Percentiles rank a stretch among this genome's conserved stretches.
phyloP scores from a whole-genome alignment of 1,140 invertebrate genomes.

The Mycetomoellerius zeteki region DNA sequence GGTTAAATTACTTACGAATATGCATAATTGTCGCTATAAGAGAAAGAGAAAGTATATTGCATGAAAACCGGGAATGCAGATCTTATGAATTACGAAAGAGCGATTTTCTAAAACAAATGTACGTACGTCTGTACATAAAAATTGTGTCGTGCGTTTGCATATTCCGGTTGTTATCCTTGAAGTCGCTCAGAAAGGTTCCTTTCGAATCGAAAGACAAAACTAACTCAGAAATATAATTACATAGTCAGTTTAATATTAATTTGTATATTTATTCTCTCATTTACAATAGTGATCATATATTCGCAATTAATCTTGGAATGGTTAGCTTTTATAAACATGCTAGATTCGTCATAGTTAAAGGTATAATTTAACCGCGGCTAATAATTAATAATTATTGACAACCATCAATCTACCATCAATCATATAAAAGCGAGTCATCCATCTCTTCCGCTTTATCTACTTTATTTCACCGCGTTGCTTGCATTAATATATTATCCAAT shows the following conservation, averaged over 20 bases:
- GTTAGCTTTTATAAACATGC: not conserved
- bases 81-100: conserved; percentile 60
- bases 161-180: conserved; percentile 51
- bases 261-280: not conserved
- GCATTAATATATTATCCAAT: not conserved
- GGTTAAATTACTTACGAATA: conserved; percentile 60
- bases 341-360: not conserved
- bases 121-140: conserved; percentile 28
- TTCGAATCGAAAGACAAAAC: conserved; percentile 45
- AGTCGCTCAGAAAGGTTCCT: conserved; percentile 36
- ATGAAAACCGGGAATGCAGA: conserved; percentile 56
- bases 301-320: conserved; percentile 4
- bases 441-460: not conserved
- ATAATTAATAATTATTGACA: not conserved
- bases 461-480: not conserved
- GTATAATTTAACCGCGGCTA: conserved; percentile 2
- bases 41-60: conserved; percentile 57
- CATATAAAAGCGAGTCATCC: not conserved
- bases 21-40: conserved; percentile 18
- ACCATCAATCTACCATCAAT: not conserved
- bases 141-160: conserved; percentile 34
- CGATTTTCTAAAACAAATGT: conserved; percentile 61
- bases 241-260: not conserved
- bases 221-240: not conserved
- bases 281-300: not conserved